A percentile compares a stretch with the other conserved stretches of the same genome.
phyloP scores from a whole-genome alignment of 2,888 invertebrate genomes.

The Drosophila sordidula region DNA sequence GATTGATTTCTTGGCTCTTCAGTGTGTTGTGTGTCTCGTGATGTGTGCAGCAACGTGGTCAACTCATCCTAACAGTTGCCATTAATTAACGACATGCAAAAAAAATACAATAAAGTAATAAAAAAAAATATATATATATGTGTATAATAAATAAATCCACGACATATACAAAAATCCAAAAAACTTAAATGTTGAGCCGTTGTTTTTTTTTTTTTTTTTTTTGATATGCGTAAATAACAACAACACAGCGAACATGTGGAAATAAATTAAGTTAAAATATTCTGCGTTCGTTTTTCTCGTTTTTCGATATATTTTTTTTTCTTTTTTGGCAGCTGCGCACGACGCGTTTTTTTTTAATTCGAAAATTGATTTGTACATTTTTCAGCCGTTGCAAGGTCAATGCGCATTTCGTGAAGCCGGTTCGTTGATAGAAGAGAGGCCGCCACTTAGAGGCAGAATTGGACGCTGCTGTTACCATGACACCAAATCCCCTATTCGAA shows the following conservation, averaged over 20 bases:
- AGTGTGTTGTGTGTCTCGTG: constrained; percentile 51
- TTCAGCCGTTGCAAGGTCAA: constrained; percentile 65
- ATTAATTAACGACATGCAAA: constrained; percentile 74
- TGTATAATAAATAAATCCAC: constrained; percentile 14
- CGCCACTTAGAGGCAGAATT: constrained; percentile 30
- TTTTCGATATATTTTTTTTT: constrained; percentile 24
- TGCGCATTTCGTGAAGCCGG: constrained; percentile 55
- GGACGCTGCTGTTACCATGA: constrained; percentile 29
- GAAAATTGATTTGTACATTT: constrained; percentile 50
- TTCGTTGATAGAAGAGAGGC: constrained; percentile 40
- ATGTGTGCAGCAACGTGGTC: constrained; percentile 61
- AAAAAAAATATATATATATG: background rate
- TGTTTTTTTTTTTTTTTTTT: constrained; percentile 12
- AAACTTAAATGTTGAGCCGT: constrained; percentile 20
- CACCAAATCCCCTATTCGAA: constrained; percentile 15
- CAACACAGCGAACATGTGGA: constrained; percentile 47
- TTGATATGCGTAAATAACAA: constrained; percentile 21
- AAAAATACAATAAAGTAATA: constrained; percentile 37
- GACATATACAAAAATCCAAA: constrained; percentile 20
- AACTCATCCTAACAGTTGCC: constrained; percentile 52
- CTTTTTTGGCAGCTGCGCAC: constrained; percentile 54
- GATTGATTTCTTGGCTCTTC: constrained; percentile 75
- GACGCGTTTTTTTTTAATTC: constrained; percentile 27
- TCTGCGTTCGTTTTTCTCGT: constrained; percentile 68
- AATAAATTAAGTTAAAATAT: constrained; percentile 76